These are phyloP conservation scores for Albula goreensis DNA, from an alignment of 2,113 vertebrate genomes.

Conservation along the genomic window DNA sequence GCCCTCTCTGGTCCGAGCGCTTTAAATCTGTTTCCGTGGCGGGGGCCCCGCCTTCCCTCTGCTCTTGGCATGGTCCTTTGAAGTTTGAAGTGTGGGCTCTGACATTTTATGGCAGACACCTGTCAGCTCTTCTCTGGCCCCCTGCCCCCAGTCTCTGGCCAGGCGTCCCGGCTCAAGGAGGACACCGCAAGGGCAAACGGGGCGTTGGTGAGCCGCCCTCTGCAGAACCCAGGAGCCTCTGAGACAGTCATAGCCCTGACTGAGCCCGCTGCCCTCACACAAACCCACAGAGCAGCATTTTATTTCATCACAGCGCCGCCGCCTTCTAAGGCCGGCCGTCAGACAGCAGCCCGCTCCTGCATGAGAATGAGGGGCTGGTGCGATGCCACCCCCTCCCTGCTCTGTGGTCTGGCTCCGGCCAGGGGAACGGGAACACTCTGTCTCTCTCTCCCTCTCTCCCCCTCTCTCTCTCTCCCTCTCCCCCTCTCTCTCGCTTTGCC, in stretches of 20 bases:
- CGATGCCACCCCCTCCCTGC: constrained; percentile 25
- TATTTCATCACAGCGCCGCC: constrained; percentile 41
- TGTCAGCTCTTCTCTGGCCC: background rate
- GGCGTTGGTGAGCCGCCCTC: constrained; percentile 14
- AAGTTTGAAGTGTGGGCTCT: background rate
- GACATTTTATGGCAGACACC: background rate
- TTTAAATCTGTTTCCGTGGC: background rate
- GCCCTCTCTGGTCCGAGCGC: background rate
- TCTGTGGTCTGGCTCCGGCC: constrained; percentile 26
- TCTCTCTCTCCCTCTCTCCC: too few species aligned
- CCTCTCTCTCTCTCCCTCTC: background rate
- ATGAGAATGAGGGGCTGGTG: constrained; percentile 41
- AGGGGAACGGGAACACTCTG: background rate
- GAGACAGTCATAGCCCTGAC: constrained; percentile 5
- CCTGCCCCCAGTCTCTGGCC: background rate
- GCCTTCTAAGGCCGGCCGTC: constrained; percentile 27
- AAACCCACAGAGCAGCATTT: constrained; percentile 16
- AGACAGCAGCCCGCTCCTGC: constrained; percentile 34
- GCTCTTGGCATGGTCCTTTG: background rate
- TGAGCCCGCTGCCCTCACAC: constrained; percentile 16
- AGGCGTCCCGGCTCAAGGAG: constrained; percentile 8
- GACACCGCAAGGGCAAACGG: constrained; percentile 29
- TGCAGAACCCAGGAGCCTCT: background rate
- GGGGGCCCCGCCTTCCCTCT: background rate
- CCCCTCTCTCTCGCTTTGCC: background rate